Percentiles rank a stretch among this genome's conserved stretches.
Conservation (phyloP, 1,140 invertebrate genomes). For the Lethrus apterus region DNA sequence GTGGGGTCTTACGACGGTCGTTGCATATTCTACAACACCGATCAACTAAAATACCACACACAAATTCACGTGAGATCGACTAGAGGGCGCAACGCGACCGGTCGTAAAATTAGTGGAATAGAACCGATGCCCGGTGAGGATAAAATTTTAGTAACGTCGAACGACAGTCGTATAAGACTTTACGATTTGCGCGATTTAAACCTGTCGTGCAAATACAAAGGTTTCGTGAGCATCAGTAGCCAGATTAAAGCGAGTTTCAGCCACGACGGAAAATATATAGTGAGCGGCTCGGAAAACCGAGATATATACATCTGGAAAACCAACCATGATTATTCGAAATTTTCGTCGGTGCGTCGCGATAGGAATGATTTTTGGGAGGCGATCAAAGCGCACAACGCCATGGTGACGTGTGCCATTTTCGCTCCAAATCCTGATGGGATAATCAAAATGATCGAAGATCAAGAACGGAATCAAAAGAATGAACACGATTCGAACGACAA, state of each 20-base stretch:
- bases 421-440: conserved; percentile 92
- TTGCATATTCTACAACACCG: conserved; percentile 97
- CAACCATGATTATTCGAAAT: conserved; percentile 92
- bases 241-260: conserved; percentile 97
- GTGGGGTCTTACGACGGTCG: conserved; percentile 97
- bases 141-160: conserved; percentile 95
- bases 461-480: conserved; percentile 19
- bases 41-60: conserved; percentile 97
- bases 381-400: conserved; percentile 92
- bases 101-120: conserved; percentile 94
- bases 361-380: conserved; percentile 97
- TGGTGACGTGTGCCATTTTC: conserved; percentile 95
- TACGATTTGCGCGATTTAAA: conserved; percentile 96
- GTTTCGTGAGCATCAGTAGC: conserved; percentile 90
- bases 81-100: conserved; percentile 87
- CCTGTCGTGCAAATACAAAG: conserved; percentile 91
- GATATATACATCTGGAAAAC: conserved; percentile 98
- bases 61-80: conserved; percentile 94
- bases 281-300: conserved; percentile 97
- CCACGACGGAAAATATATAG: conserved; percentile 93
- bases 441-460: conserved; percentile 60
- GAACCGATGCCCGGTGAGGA: conserved; percentile 95
- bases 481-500: conserved; percentile 24
- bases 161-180: conserved; percentile 92
- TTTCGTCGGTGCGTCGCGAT: conserved; percentile 88